phyloP scores from a whole-genome alignment of 2,113 vertebrate genomes.

The Sander lucioperca region DNA sequence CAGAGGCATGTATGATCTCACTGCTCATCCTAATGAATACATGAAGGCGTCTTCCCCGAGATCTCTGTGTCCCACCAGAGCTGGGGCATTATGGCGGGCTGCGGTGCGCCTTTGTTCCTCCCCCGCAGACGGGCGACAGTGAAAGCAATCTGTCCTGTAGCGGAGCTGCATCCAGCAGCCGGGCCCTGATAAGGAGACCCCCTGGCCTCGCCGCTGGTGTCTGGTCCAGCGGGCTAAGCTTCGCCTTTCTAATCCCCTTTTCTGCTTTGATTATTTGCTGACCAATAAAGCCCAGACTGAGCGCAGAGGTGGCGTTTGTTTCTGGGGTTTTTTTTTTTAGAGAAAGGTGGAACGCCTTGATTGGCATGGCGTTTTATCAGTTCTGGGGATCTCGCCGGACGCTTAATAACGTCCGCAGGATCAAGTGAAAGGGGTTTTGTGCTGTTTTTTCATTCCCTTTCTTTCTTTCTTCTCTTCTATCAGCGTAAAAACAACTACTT shows the following conservation, averaged over 20 bases:
- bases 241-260: conserved; percentile 91
- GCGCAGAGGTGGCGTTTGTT: conserved; percentile 53
- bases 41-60: conserved; percentile 88
- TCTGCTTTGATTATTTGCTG: conserved; percentile 95
- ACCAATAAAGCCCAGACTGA: conserved; percentile 90
- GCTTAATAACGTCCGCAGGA: conserved; percentile 53
- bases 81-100: conserved; percentile 90
- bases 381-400: conserved; percentile 39
- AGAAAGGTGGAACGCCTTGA: conserved; percentile 46
- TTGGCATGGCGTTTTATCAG: conserved; percentile 59
- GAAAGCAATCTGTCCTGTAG: conserved; percentile 98
- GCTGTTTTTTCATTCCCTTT: conserved; percentile 28
- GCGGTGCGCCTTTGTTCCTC: conserved; percentile 92
- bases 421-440: conserved; percentile 35
- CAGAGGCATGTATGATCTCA: conserved; percentile 43
- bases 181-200: conserved; percentile 96
- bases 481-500: conserved; percentile 52
- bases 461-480: conserved; percentile 43
- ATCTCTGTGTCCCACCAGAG: conserved; percentile 91
- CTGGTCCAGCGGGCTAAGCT: conserved; percentile 95
- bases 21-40: conserved; percentile 84
- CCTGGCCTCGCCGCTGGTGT: conserved; percentile 91
- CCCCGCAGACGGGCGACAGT: conserved; percentile 90
- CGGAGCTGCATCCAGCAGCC: conserved; percentile 94
- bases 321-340: conserved; percentile 8